These are phyloP conservation scores for Barnardius zonarius DNA, from an alignment of 2,113 vertebrate genomes.

Conservation along the genomic window DNA sequence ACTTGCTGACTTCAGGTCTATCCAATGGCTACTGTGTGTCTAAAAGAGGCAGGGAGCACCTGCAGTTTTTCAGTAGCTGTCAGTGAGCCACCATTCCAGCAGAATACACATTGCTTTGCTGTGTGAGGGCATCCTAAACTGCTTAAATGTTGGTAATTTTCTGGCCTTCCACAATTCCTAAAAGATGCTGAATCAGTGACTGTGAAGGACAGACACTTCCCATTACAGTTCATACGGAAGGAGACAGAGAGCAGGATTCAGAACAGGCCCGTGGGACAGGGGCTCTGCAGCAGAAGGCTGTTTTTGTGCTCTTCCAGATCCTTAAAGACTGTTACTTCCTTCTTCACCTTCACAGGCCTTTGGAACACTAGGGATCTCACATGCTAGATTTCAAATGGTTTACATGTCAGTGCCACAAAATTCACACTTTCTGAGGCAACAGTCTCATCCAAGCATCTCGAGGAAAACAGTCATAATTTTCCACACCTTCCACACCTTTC, in stretches of 20 bases:
- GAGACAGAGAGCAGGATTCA: not conserved
- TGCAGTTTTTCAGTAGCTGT: not conserved
- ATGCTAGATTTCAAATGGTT: not conserved
- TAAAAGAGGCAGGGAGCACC: not conserved
- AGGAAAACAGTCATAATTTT: not conserved
- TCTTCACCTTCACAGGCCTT: not conserved
- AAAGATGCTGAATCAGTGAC: too few relatives aligned
- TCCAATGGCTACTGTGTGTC: not conserved
- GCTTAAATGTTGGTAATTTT: not conserved
- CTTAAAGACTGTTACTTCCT: not conserved
- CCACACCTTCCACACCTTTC: not conserved
- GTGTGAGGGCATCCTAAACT: not conserved
- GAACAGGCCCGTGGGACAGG: rapidly evolving
- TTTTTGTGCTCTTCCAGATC: not conserved
- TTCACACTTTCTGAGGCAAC: not conserved
- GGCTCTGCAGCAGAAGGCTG: not conserved
- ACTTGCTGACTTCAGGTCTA: not conserved
- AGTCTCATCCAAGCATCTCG: not conserved
- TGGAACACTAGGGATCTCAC: not conserved
- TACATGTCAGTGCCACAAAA: not conserved
- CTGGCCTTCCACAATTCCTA: not conserved
- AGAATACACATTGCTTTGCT: not conserved
- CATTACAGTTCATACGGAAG: not conserved
- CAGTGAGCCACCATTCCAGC: not conserved
- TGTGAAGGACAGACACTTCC: not conserved